Base-by-base conservation (phyloP, 1,140 invertebrate genomes). In the Euura saliciscinereae region DNA sequence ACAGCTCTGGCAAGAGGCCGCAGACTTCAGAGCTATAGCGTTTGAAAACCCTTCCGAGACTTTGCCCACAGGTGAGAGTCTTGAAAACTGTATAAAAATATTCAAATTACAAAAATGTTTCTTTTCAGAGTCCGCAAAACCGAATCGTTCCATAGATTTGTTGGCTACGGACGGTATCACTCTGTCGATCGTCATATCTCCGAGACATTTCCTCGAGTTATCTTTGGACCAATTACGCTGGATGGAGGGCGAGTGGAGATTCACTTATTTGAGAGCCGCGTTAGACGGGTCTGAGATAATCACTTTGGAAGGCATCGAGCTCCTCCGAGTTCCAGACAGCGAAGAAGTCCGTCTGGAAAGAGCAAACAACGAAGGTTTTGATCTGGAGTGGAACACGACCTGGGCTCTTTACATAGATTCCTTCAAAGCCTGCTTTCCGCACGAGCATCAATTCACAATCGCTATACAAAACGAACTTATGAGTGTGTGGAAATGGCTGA, bases 401-500 rank as follows among this genome's bases (percentile, higher is more conserved):
- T 95, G 93, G 93, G 85, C 85, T 3, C 80, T 96, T 10, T 90
- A 90, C 44, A 92, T 96, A 70, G 90, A 93, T 44, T 90, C 90
- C 3, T 89, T 96, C 6, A 90, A 93, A 75, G 89, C 96, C 65
- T 90, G 93, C 65, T 98, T 99, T 82, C 97, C 97, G 0, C 96
- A 98, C 85, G 92, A 96, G 71, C 98, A 98, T 84, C 91, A 97
- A 78, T 99, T 98, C 88, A 95, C 97, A 10, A 93, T 95, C 70
- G 97, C 97, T 3, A 94, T 98, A 72, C 95, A 96, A 84, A 96
- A 98, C 82, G 95, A 99, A 85, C 94, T 97, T 76, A 89, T 97
- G 43, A 95, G 92, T 59, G 89, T 97, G 44, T 91, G 96, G 75
- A 99, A 98, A 86, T 99, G 98, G 98, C 83, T 99, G 13, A 98